Base-by-base conservation (phyloP, 2,113 vertebrate species). In the Merops nubicus region DNA sequence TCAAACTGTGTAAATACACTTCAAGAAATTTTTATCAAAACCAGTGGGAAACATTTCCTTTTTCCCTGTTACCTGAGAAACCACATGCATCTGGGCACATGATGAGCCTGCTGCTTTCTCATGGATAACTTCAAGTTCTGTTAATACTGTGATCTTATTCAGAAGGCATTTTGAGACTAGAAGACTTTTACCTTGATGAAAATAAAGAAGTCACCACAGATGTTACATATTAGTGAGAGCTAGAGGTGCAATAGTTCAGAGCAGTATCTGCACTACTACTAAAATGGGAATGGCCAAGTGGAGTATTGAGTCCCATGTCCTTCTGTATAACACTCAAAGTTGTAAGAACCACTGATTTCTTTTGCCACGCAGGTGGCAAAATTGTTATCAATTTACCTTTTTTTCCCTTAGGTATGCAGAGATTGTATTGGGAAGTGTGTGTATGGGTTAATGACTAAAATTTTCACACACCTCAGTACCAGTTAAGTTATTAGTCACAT, bases 201-300 rank as follows among this genome's bases (percentile, higher is more conserved):
- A 88, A 91, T 4, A 26, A 79, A 75, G 1, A 77, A 73, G 19
- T 29, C 38, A 72, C 38, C 25, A 36, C 62, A 64, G 57, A 43
- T 34, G 47, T 40, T 31, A 4, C 6, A 57, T 15, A 21, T 15
- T 47, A 26, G 2, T 33, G 34, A 43, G 57, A 51, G n/a, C 21
- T 38, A 72, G 26, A 50, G 10, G 19, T 3, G 6, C 23, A 48
- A 38, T 6, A 50, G 8, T 47, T 89, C 26, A 22, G 34, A 15
- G 12, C 51, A 16, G 8, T 13, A 4, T 21, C 54, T 81, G 42
- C 45, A 70, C 51, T 73, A 14, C 22, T 29, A 36, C 54, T 17
- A 2, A 6, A 60, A 18, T 3, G 15, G 34, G 62, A 72, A 28
- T 0, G 3, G 31, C 18, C 20, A 40, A 0, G 1, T 5, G 1